A percentile compares a stretch with the other conserved stretches of the same genome.
These are phyloP conservation scores for Pelobates fuscus DNA, from an alignment of 2,113 vertebrate genomes.

Conservation along the genomic window DNA sequence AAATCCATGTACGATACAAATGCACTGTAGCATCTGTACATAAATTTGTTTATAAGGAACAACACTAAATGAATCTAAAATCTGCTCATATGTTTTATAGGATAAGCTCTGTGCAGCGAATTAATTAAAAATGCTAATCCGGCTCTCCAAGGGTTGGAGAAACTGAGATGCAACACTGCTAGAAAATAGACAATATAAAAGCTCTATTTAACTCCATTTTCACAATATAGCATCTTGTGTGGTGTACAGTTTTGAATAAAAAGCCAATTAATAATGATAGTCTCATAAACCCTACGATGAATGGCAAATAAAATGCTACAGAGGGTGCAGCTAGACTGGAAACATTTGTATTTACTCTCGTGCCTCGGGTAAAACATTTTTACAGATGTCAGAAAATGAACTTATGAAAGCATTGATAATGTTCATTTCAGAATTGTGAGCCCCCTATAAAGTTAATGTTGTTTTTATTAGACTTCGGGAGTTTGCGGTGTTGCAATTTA, in stretches of 20 bases:
- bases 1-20: no score
- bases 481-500: constrained; percentile 53
- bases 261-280: background rate
- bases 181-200: background rate
- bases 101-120: background rate
- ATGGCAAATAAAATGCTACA: background rate
- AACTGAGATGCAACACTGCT: background rate
- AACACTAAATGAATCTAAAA: no score
- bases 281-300: background rate
- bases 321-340: background rate
- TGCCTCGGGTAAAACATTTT: constrained; percentile 17
- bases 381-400: constrained; percentile 48
- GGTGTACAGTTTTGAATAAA: background rate
- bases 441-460: constrained; percentile 51
- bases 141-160: background rate
- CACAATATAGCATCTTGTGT: background rate
- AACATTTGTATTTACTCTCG: constrained; percentile 48
- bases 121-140: background rate
- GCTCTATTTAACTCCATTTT: background rate
- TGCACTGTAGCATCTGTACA: no score
- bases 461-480: constrained; percentile 57
- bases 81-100: no score
- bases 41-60: no score
- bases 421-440: constrained; percentile 56
- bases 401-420: constrained; percentile 52